Base-by-base conservation (phyloP, 2,113 vertebrate species). In the Donacobius atricapilla region DNA sequence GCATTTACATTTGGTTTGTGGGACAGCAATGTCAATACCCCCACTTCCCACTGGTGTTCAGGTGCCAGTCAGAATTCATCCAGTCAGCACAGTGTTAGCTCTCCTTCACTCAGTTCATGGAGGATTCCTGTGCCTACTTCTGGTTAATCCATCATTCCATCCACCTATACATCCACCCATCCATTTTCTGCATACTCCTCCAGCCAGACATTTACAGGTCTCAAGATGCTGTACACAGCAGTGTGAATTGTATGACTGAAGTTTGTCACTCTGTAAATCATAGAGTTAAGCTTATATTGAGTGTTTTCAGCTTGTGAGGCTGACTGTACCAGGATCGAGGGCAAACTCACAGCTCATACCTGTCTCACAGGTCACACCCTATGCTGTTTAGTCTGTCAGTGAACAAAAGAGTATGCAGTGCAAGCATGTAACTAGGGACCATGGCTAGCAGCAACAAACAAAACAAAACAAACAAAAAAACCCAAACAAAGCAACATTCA, bases 191-290 rank as follows among this genome's bases (percentile, higher is more conserved):
- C 71, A 53, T 42, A 56, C 7, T 66, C 10, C 37, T 82, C 27
- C 25, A 21, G 30, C 20, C 37, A 83, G 33, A 31, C 0, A 0
- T 40, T 81, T 68, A 22, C 44, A 73, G 25, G 24, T 57, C 51
- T 42, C 47, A n/a, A 48, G 27, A 33, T 53, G 37, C 20, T 2
- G 0, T 40, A 61, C 1, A 0, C 10, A 40, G 42, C 2, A 0
- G 22, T 35, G 35, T 11, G 24, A 93, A 60, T 73, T 57, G 2
- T 54, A 50, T 13, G 35, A n/a, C 37, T 66, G n/a, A 18, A 56
- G 40, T 33, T 20, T 83, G 7, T 40, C 20, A 6, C 21, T 39
- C 39, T 33, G 20, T 40, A 71, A 81, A 57, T 70, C 50, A 65
- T 35, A 23, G n/a, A 77, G 31, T 30, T 60, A 58, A 72, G 42